These are phyloP conservation scores for Neuroscelio doddi DNA, from an alignment of 2,888 invertebrate genomes.

Conservation along the genomic window DNA sequence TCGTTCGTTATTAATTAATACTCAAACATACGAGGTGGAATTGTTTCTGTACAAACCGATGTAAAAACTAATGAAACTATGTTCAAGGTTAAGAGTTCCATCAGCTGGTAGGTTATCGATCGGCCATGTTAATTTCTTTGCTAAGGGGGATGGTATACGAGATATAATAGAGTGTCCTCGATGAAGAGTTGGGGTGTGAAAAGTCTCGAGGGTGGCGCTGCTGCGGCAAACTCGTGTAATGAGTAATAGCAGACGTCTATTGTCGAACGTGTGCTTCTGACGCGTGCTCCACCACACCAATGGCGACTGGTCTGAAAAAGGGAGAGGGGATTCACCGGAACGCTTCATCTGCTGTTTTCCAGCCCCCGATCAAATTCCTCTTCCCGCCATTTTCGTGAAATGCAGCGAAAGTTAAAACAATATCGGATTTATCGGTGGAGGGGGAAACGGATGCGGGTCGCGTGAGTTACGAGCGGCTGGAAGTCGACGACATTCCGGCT, in stretches of 20 bases:
- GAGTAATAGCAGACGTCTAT: conserved; percentile 43
- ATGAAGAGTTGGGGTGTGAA: neutral
- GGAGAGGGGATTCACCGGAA: no score
- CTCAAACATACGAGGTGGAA: no score
- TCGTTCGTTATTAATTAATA: no score
- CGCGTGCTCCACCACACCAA: conserved; percentile 16
- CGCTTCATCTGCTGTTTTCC: no score
- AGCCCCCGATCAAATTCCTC: no score
- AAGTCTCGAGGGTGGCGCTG: neutral
- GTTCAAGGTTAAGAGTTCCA: neutral
- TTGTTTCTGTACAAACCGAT: no score
- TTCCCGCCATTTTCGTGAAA: conserved; percentile 52
- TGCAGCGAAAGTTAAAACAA: conserved; percentile 70
- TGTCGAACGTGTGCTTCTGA: conserved; percentile 30
- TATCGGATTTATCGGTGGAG: conserved; percentile 69
- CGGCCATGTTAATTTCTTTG: neutral
- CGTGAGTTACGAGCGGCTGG: conserved; percentile 47
- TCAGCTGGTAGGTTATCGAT: neutral
- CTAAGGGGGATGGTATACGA: neutral
- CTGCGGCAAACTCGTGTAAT: conserved; percentile 15
- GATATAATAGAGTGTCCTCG: neutral
- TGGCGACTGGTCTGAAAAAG: neutral
- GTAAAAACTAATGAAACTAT: no score
- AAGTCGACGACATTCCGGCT: conserved; percentile 40
- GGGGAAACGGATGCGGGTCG: conserved; percentile 47